These are phyloP conservation scores for Solea senegalensis DNA, from an alignment of 2,113 vertebrate species.

Conservation along the genomic window DNA sequence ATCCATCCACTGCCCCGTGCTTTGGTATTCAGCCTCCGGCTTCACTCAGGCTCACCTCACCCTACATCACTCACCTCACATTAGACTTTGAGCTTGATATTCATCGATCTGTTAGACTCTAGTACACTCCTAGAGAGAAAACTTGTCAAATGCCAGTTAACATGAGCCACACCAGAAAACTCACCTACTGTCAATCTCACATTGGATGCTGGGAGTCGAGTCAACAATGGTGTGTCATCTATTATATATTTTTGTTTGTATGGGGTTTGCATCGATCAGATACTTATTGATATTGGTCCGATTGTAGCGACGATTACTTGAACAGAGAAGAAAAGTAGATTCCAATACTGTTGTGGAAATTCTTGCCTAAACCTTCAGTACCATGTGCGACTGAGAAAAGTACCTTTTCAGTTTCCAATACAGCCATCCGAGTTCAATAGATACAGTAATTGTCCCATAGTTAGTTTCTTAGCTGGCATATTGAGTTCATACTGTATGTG, in stretches of 20 bases:
- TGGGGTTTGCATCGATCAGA: background rate
- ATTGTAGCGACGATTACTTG: no score
- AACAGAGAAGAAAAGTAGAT: no score
- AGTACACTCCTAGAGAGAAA: slow-evolving; percentile 38
- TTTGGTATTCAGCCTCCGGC: slow-evolving; percentile 61
- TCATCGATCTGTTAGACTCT: slow-evolving; percentile 35
- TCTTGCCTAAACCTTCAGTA: no score
- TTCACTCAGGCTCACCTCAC: slow-evolving; percentile 35
- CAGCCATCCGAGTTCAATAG: no score
- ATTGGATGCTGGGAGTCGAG: background rate
- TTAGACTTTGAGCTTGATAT: slow-evolving; percentile 51
- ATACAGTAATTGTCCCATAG: no score
- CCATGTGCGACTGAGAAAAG: no score
- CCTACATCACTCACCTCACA: slow-evolving; percentile 63
- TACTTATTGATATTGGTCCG: no score
- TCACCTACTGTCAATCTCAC: slow-evolving; percentile 39
- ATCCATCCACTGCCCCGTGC: slow-evolving; percentile 52
- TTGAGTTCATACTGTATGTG: no score
- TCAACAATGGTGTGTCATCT: background rate
- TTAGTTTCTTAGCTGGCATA: no score
- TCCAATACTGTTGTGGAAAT: no score
- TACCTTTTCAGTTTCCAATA: no score
- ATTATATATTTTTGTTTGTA: background rate
- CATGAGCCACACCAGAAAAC: slow-evolving; percentile 29
- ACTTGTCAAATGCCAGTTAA: slow-evolving; percentile 57